These are phyloP conservation scores for Parnassius smintheus DNA, from an alignment of 2,888 invertebrate genomes.

Conservation along the genomic window DNA sequence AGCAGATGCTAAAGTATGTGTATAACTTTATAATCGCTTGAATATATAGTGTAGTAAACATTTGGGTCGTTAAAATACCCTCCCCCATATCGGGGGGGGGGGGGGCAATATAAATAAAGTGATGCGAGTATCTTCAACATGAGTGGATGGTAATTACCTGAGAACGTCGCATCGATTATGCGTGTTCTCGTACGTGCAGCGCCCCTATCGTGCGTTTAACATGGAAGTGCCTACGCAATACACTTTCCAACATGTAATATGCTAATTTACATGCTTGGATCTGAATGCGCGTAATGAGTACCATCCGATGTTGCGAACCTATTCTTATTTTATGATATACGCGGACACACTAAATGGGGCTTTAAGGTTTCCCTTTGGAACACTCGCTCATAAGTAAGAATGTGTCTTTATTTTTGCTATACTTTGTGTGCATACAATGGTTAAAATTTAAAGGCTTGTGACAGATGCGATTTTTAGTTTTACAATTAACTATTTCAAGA, in stretches of 20 bases:
- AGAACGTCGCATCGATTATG: conserved; percentile 6
- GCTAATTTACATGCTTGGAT: conserved; percentile 4
- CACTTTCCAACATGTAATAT: conserved; percentile 5
- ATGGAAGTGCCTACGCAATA: background rate
- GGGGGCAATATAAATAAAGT: background rate
- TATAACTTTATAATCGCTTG: no score
- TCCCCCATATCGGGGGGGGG: background rate
- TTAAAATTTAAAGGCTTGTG: background rate
- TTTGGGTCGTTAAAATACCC: conserved; percentile 1
- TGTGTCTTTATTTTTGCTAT: conserved; percentile 2
- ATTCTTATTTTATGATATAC: conserved; percentile 6
- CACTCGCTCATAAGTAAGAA: background rate
- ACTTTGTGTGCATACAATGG: background rate
- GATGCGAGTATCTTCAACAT: conserved; percentile 9
- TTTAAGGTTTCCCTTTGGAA: background rate
- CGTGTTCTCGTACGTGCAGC: conserved; percentile 2
- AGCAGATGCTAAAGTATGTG: no score
- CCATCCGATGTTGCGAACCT: conserved; percentile 8
- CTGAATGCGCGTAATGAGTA: conserved; percentile 11
- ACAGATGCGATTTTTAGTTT: no score
- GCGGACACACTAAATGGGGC: conserved; percentile 9
- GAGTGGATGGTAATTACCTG: background rate
- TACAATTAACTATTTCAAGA: background rate
- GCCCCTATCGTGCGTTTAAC: conserved; percentile 1
- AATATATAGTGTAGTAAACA: background rate